Conservation (phyloP, 2,797 vertebrate species). For the Amazonetta brasiliensis region DNA sequence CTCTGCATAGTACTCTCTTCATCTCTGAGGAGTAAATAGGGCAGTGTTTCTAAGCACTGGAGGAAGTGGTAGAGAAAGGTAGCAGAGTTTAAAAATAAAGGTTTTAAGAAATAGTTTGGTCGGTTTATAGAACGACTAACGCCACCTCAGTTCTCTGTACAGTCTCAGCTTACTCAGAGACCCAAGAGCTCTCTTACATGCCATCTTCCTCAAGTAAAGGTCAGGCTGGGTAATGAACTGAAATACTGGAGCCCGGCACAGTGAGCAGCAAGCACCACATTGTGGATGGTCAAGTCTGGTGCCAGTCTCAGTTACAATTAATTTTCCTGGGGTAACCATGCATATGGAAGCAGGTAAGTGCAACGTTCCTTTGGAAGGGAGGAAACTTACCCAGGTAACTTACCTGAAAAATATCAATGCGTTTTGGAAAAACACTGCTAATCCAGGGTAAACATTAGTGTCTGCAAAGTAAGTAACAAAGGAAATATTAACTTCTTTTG, state of each 20-base stretch:
- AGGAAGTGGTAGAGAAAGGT: neutral
- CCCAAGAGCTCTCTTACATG: neutral
- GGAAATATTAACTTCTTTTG: neutral
- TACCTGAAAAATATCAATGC: conserved; percentile 94
- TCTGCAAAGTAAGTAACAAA: conserved; percentile 76
- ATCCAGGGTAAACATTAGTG: conserved; percentile 86
- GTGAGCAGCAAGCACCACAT: neutral
- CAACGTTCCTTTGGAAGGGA: neutral
- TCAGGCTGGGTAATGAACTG: neutral
- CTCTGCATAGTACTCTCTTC: neutral
- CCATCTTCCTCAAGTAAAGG: neutral
- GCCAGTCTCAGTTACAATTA: neutral
- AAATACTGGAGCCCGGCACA: neutral
- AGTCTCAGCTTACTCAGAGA: neutral
- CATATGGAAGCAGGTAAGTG: neutral
- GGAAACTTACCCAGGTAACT: neutral
- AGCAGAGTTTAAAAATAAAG: neutral
- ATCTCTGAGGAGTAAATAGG: neutral
- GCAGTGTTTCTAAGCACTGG: neutral
- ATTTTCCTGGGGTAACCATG: neutral
- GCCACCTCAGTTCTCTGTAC: neutral
- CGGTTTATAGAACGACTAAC: neutral
- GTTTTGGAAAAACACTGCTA: conserved; percentile 95
- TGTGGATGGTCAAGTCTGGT: neutral
- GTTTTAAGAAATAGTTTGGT: neutral